Percentiles rank a stretch among this genome's conserved stretches.
Evolutionary conservation across 2,113 vertebrate species (phyloP).

Genomic region (Leucopternis melanops): DNA sequence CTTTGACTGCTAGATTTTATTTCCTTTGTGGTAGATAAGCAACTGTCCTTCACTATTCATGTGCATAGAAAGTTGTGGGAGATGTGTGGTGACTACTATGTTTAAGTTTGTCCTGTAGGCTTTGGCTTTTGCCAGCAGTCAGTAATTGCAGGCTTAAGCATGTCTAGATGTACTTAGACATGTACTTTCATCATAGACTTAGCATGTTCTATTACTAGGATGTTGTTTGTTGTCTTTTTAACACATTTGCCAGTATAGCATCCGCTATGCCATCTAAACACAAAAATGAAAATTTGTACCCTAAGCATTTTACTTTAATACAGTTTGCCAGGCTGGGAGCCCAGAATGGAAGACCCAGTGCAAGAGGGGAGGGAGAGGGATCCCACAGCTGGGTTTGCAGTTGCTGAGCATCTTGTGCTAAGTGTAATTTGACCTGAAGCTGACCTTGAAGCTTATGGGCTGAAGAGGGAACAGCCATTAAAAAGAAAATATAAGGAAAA

Average conservation of each 20-base stretch:
- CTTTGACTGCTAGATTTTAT: background rate
- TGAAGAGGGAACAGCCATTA: constrained; percentile 1
- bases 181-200: background rate
- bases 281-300: background rate
- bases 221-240: background rate
- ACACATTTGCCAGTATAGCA: background rate
- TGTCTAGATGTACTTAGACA: background rate
- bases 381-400: background rate
- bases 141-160: background rate
- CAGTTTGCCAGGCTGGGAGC: background rate
- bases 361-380: background rate
- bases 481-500: constrained; percentile 3
- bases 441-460: background rate
- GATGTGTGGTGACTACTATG: too few species aligned
- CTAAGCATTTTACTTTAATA: background rate
- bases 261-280: accelerated
- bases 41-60: background rate
- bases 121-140: background rate
- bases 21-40: background rate
- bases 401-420: background rate
- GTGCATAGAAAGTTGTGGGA: background rate
- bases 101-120: background rate
- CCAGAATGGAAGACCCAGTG: background rate
- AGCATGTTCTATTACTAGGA: background rate
- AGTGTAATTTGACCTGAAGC: background rate